Evolutionary conservation across 2,888 invertebrate genomes (phyloP), one percentile per base, ranked within the genome.

Genomic region (Pheosia tremula): DNA sequence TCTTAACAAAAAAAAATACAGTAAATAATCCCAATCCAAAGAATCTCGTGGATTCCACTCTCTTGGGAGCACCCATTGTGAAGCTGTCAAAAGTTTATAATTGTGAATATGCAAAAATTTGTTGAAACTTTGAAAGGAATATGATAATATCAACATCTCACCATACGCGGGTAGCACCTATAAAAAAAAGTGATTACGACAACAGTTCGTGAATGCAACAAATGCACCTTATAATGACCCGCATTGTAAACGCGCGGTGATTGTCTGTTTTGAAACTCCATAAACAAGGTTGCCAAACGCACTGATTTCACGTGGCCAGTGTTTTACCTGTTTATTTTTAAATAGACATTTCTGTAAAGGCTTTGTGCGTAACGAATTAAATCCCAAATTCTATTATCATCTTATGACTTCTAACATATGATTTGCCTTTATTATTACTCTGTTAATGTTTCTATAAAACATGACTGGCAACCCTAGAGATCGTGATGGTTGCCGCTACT

Each of bases 221-320:
- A 77, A 75, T 83, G 81, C 85, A 82, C 76, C 79, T 82, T 79
- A 86, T 90, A 90, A 90, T 88, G 82, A 89, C 93, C 93, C 93
- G 93, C 93, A 93, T 93, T 84, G 85, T 83, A 74, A 83, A 77
- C 79, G 79, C 78, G 78, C 78, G 79, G 78, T 77, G 86, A 85
- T 87, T 86, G 84, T 80, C 77, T 74, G 74, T 88, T 81, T 81
- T 79, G 86, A 82, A 85, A 85, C 83, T 67, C 69, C 66, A 55
- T 39, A 55, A 55, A 55, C 55, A 55, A 55, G 55, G 55, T 55
- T 55, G 55, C 10, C 55, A 11, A n/a, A n/a, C 6, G 55, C 11
- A 5, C 13, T 55, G 39, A n/a, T 55, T 55, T 39, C 68, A 57
- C 13, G 52, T 24, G 52, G 47, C n/a, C 8, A 41, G 8, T 41